A percentile compares a stretch with the other conserved stretches of the same genome.
phyloP scores from a whole-genome alignment of 2,113 vertebrate species.

The Cranoglanis bouderius region DNA sequence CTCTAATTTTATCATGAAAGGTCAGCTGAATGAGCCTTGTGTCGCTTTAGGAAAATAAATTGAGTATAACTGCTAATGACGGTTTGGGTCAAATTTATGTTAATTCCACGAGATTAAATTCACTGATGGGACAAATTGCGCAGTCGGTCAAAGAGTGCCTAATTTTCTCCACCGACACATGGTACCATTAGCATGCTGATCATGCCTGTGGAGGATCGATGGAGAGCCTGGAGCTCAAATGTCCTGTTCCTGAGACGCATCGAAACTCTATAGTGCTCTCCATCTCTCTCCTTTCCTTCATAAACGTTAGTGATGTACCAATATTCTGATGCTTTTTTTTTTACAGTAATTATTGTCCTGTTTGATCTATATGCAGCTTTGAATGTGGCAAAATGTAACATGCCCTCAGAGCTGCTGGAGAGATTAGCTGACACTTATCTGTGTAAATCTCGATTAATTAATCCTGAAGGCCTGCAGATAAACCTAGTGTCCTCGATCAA shows the following conservation, averaged over 20 bases:
- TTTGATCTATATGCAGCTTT: slow-evolving; percentile 63
- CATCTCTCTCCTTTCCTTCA: slow-evolving; percentile 26
- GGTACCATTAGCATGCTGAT: slow-evolving; percentile 26
- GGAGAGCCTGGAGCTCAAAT: slow-evolving; percentile 20
- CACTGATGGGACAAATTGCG: slow-evolving; percentile 37
- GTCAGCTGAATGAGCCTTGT: slow-evolving; percentile 32
- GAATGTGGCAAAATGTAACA: slow-evolving; percentile 36
- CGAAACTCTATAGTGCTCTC: not conserved
- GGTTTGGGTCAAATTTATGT: slow-evolving; percentile 41
- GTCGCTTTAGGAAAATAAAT: slow-evolving; percentile 42
- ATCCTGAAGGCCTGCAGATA: slow-evolving; percentile 54
- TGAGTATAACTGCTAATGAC: slow-evolving; percentile 31
- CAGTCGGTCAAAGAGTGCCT: slow-evolving; percentile 21
- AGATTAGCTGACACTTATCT: slow-evolving; percentile 56
- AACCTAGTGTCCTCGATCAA: slow-evolving; percentile 33
- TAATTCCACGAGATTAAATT: slow-evolving; percentile 52
- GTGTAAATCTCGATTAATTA: slow-evolving; percentile 65
- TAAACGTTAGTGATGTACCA: not conserved
- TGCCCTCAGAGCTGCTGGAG: slow-evolving; percentile 53
- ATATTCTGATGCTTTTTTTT: slow-evolving; percentile 21
- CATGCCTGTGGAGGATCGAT: slow-evolving; percentile 33
- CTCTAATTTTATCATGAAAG: slow-evolving; percentile 40
- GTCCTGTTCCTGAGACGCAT: slow-evolving; percentile 38
- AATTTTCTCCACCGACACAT: slow-evolving; percentile 39
- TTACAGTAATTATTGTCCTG: slow-evolving; percentile 66